Conservation (phyloP, 1,140 invertebrate species). For the Chelonus insularis region DNA sequence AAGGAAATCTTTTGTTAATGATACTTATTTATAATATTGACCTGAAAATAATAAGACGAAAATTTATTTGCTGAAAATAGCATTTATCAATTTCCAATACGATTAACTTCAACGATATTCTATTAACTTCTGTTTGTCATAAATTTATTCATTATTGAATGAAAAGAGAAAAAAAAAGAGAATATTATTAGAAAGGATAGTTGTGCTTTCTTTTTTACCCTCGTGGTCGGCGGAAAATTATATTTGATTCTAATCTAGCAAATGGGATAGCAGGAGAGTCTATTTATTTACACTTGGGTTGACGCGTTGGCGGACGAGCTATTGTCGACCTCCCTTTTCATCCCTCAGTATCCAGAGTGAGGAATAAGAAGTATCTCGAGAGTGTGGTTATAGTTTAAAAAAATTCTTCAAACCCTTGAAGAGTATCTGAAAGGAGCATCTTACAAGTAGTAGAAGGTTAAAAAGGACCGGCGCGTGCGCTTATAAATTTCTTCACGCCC, state of each 20-base stretch:
- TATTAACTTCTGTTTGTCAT: too few relatives aligned
- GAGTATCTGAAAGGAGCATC: not conserved
- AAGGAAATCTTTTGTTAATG: too few relatives aligned
- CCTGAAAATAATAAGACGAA: too few relatives aligned
- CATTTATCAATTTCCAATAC: too few relatives aligned
- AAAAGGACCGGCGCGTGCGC: not conserved
- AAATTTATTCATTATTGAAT: too few relatives aligned
- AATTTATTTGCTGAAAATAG: too few relatives aligned
- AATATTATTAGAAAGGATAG: too few relatives aligned
- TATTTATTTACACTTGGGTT: slow-evolving; percentile 55
- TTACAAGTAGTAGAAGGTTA: not conserved
- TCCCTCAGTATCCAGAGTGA: not conserved
- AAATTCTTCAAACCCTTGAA: not conserved
- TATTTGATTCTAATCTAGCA: slow-evolving; percentile 59
- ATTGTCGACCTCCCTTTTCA: not conserved
- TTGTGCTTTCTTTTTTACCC: not conserved
- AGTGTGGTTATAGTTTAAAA: too few relatives aligned
- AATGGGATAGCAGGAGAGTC: slow-evolving; percentile 51
- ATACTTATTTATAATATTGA: too few relatives aligned
- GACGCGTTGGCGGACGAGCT: slow-evolving; percentile 14
- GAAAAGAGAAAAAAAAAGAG: too few relatives aligned
- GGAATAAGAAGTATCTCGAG: too few relatives aligned
- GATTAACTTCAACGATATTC: too few relatives aligned
- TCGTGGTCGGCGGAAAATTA: slow-evolving; percentile 45
- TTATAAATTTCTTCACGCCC: not conserved